Evolutionary conservation across 1,140 invertebrate genomes (phyloP).

Genomic region (Trypoxylus dichotomus): DNA sequence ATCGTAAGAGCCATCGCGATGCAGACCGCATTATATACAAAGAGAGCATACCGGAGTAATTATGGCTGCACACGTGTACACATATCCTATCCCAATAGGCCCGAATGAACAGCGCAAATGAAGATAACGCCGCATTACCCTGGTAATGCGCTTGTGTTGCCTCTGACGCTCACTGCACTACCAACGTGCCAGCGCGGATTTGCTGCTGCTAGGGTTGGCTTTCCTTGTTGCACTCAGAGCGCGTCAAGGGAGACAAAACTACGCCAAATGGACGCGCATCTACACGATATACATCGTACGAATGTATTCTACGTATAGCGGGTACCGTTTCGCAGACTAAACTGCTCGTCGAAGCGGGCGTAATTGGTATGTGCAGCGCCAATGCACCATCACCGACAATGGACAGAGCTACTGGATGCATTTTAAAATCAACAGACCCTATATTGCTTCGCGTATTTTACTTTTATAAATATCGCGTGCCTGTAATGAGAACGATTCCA

Average conservation of each 20-base stretch:
- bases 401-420: conserved; percentile 36
- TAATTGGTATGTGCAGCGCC: conserved; percentile 41
- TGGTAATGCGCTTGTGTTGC: conserved; percentile 41
- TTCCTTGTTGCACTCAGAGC: not conserved
- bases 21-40: conserved; percentile 40
- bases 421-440: conserved; percentile 36
- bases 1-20: conserved; percentile 40
- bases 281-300: not conserved
- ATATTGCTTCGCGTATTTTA: conserved; percentile 29
- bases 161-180: conserved; percentile 32
- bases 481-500: conserved; percentile 4
- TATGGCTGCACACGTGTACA: conserved; percentile 29
- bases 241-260: not conserved
- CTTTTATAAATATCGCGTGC: conserved; percentile 20
- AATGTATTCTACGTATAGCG: conserved; percentile 34
- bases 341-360: conserved; percentile 36
- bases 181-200: not conserved
- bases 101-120: conserved; percentile 43
- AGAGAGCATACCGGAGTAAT: conserved; percentile 15
- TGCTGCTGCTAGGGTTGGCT: not conserved
- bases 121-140: conserved; percentile 47
- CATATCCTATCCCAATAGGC: conserved; percentile 37
- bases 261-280: not conserved
- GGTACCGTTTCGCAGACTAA: conserved; percentile 36
- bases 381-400: conserved; percentile 37